A percentile compares a stretch with the other conserved stretches of the same genome.
Conservation (phyloP, 1,140 invertebrate genomes). For the Drosophila nigromelanica region DNA sequence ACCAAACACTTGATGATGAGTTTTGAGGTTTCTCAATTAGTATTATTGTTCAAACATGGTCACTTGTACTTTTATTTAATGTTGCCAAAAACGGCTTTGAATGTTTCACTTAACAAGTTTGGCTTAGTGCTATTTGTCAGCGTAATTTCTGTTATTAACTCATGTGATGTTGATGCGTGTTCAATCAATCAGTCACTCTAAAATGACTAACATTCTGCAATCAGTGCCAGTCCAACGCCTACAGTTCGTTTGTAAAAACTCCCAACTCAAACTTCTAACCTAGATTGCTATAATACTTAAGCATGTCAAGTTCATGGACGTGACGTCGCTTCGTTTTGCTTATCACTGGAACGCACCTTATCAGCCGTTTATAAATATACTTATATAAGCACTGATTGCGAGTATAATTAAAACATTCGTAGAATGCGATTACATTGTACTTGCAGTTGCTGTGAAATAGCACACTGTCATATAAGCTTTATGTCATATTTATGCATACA, state of each 20-base stretch:
- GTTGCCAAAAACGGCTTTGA: no score
- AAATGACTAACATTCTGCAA: conserved; percentile 22
- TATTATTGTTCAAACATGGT: no score
- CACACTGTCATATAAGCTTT: not conserved
- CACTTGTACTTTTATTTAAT: no score
- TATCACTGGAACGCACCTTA: conserved; percentile 29
- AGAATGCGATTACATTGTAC: not conserved
- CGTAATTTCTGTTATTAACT: conserved; percentile 8
- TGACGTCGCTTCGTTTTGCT: conserved; percentile 25
- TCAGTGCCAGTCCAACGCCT: conserved; percentile 19
- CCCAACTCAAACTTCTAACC: not conserved
- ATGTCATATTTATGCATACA: not conserved
- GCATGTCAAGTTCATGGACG: conserved; percentile 42
- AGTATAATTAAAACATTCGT: not conserved
- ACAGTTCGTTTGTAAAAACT: not conserved
- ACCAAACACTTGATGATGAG: no score
- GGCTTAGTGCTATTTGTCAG: not conserved
- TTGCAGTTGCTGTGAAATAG: not conserved
- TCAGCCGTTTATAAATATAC: not conserved
- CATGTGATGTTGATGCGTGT: conserved; percentile 23
- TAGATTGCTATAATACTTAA: conserved; percentile 7
- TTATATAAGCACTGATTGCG: conserved; percentile 3
- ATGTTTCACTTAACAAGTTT: not conserved
- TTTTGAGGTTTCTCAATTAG: no score
- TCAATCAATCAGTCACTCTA: conserved; percentile 14